phyloP scores from a whole-genome alignment of 2,797 vertebrate species.

The Oophaga sylvatica region DNA sequence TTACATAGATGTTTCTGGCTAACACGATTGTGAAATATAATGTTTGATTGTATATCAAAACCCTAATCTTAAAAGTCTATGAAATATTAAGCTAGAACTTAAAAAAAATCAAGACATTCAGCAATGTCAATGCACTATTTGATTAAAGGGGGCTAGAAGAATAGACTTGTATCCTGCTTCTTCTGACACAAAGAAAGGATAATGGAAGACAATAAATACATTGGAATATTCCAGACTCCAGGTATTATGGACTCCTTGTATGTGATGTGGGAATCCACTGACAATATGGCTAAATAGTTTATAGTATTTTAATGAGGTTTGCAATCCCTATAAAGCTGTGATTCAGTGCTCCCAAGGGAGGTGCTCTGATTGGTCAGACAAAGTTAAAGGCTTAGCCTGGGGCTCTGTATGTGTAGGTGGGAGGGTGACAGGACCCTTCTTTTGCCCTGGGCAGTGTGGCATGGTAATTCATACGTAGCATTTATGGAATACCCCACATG shows the following conservation, averaged over 20 bases:
- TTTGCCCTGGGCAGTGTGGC: conserved; percentile 34
- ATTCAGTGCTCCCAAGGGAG: conserved; percentile 5
- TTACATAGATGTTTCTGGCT: too few species aligned
- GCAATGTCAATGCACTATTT: too few species aligned
- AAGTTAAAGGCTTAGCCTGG: conserved; percentile 49
- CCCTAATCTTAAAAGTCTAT: neutral
- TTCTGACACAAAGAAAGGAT: neutral
- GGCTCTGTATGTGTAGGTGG: conserved; percentile 20
- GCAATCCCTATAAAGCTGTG: conserved; percentile 1
- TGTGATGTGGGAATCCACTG: conserved; percentile 5
- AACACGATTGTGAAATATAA: too few species aligned
- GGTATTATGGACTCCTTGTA: too few species aligned
- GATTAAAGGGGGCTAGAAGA: neutral
- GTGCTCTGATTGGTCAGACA: conserved; percentile 38
- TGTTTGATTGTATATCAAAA: too few species aligned
- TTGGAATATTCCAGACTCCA: neutral
- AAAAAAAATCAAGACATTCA: neutral
- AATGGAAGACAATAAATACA: neutral
- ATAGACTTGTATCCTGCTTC: neutral
- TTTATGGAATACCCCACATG: conserved; percentile 1
- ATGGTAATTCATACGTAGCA: neutral
- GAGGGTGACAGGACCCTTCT: conserved; percentile 15
- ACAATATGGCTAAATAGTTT: conserved; percentile 13
- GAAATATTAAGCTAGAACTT: neutral
- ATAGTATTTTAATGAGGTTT: conserved; percentile 39